Conservation (phyloP, 2,797 vertebrate genomes). For the Coranthus polyacanthus region DNA sequence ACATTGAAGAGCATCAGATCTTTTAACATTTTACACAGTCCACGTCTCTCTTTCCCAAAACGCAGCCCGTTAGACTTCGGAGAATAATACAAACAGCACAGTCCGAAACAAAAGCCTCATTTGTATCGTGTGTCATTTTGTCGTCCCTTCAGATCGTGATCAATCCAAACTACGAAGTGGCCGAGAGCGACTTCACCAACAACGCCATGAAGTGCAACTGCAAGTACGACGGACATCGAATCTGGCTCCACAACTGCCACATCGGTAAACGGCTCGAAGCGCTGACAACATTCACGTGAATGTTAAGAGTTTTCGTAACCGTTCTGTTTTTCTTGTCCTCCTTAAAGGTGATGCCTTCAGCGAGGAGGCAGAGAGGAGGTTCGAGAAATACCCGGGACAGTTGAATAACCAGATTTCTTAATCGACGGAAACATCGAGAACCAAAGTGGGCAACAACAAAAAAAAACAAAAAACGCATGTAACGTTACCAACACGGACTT, state of each 20-base stretch:
- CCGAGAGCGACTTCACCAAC: constrained; percentile 98
- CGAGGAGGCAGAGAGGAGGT: constrained; percentile 93
- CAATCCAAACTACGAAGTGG: constrained; percentile 95
- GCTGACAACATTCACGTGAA: too few species aligned
- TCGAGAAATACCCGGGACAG: constrained; percentile 96
- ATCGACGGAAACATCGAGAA: constrained; percentile 23
- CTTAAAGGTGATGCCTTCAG: constrained; percentile 92
- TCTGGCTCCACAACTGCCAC: constrained; percentile 98
- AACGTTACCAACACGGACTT: constrained; percentile 2
- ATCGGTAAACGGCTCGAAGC: constrained; percentile 90
- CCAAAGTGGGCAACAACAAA: background rate
- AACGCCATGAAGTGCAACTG: constrained; percentile 99
- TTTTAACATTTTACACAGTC: too few species aligned
- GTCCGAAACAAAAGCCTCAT: too few species aligned
- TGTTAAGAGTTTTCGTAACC: too few species aligned
- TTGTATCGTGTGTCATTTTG: too few species aligned
- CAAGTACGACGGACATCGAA: constrained; percentile 96
- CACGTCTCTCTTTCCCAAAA: too few species aligned
- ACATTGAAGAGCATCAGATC: too few species aligned
- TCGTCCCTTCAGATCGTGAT: constrained; percentile 92
- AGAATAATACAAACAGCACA: too few species aligned
- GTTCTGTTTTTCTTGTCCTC: background rate
- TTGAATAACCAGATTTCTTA: constrained; percentile 94
- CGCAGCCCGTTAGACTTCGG: too few species aligned
- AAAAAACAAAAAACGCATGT: too few species aligned